Percentiles rank a stretch among this genome's conserved stretches.
Conservation (phyloP, 1,140 invertebrate species). For the Diabrotica virgifera region DNA sequence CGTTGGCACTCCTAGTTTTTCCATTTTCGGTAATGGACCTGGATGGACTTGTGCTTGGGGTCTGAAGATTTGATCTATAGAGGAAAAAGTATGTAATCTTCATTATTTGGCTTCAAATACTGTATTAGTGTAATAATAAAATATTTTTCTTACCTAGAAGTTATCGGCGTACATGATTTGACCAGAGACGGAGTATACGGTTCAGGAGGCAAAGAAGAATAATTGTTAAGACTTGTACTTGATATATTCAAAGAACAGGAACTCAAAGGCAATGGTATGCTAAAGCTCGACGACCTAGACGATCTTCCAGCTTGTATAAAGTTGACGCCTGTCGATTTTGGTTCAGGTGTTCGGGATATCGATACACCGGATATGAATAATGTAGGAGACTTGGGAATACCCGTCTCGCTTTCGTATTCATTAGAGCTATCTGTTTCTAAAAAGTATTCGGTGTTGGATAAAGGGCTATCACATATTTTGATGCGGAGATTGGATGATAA, state of each 20-base stretch:
- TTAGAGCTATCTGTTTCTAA: slow-evolving; percentile 56
- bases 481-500: slow-evolving; percentile 40
- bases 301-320: slow-evolving; percentile 45
- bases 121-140: background rate
- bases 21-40: slow-evolving; percentile 38
- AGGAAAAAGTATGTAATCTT: too few relatives aligned
- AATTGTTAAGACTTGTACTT: slow-evolving; percentile 44
- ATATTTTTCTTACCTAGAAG: slow-evolving; percentile 25
- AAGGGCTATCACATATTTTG: slow-evolving; percentile 42
- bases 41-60: slow-evolving; percentile 36
- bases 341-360: slow-evolving; percentile 56
- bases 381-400: slow-evolving; percentile 59
- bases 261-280: slow-evolving; percentile 48
- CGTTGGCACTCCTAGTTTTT: slow-evolving; percentile 54
- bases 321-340: slow-evolving; percentile 49
- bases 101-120: too few relatives aligned
- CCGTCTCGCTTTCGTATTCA: slow-evolving; percentile 58
- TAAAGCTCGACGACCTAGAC: slow-evolving; percentile 52
- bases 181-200: slow-evolving; percentile 45
- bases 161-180: slow-evolving; percentile 43
- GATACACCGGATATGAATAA: slow-evolving; percentile 61
- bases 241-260: slow-evolving; percentile 46
- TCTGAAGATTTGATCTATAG: slow-evolving; percentile 31
- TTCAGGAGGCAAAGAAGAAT: slow-evolving; percentile 39
- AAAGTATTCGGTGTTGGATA: slow-evolving; percentile 26